phyloP scores from a whole-genome alignment of 1,140 invertebrate species.

The Atta texana region DNA sequence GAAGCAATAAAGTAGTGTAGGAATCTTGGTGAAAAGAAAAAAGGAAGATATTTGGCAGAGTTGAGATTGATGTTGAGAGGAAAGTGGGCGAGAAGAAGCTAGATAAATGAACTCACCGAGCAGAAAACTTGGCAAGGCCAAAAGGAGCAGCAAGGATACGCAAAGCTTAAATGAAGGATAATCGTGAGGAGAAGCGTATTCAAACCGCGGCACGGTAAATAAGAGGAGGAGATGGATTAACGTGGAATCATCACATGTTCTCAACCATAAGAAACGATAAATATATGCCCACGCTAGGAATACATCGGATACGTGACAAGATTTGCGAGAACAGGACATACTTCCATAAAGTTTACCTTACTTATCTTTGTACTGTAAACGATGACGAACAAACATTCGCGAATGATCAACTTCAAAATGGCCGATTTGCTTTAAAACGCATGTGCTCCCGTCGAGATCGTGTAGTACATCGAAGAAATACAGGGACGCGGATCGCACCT shows the following conservation, averaged over 20 bases:
- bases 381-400: constrained; percentile 32
- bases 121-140: constrained; percentile 16
- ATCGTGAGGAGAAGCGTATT: not conserved
- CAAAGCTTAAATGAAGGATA: constrained; percentile 28
- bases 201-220: not conserved
- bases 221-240: constrained; percentile 8
- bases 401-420: constrained; percentile 4
- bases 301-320: not conserved
- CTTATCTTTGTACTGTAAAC: constrained; percentile 13
- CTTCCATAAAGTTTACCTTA: not conserved
- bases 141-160: not conserved
- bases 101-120: constrained; percentile 45
- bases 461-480: not conserved
- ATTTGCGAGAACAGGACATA: not conserved
- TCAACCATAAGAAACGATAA: constrained; percentile 24
- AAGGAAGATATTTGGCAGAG: constrained; percentile 33
- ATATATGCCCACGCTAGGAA: not conserved
- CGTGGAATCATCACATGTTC: not conserved
- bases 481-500: constrained; percentile 5
- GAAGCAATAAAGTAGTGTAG: constrained; percentile 21
- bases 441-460: constrained; percentile 11
- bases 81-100: not conserved
- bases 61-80: constrained; percentile 36
- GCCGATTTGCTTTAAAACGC: constrained; percentile 16
- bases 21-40: constrained; percentile 21